A percentile compares a stretch with the other conserved stretches of the same genome.
phyloP scores from a whole-genome alignment of 2,888 invertebrate species.

The Lepidonotus clava region DNA sequence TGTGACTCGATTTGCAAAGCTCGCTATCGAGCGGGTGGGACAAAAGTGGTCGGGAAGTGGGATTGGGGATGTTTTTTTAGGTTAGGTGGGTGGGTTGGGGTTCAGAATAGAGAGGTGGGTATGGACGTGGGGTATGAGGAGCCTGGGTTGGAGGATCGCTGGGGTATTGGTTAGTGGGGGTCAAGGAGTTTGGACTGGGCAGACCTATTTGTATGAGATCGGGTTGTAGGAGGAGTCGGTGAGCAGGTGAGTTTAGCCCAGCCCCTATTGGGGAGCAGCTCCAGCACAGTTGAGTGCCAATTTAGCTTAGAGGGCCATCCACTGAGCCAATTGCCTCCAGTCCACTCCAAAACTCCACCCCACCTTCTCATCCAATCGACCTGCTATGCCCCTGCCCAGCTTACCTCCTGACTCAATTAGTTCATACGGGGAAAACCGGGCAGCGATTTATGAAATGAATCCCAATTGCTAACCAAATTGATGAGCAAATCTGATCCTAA shows the following conservation, averaged over 20 bases:
- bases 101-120: too few relatives aligned
- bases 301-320: background rate
- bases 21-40: background rate
- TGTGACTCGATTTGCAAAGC: constrained; percentile 21
- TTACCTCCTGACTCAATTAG: too few relatives aligned
- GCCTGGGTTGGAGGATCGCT: background rate
- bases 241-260: background rate
- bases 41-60: background rate
- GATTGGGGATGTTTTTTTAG: too few relatives aligned
- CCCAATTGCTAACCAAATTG: background rate
- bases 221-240: too few relatives aligned
- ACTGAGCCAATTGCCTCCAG: background rate
- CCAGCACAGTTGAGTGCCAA: background rate
- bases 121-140: background rate
- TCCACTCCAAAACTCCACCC: background rate
- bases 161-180: background rate
- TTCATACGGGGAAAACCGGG: too few relatives aligned
- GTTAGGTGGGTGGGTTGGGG: too few relatives aligned
- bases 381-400: background rate
- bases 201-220: too few relatives aligned
- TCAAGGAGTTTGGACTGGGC: background rate
- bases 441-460: background rate
- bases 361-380: background rate
- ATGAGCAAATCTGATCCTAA: constrained; percentile 31
- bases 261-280: background rate